Conservation (phyloP, 2,113 vertebrate genomes). For the Probosciger aterrimus region DNA sequence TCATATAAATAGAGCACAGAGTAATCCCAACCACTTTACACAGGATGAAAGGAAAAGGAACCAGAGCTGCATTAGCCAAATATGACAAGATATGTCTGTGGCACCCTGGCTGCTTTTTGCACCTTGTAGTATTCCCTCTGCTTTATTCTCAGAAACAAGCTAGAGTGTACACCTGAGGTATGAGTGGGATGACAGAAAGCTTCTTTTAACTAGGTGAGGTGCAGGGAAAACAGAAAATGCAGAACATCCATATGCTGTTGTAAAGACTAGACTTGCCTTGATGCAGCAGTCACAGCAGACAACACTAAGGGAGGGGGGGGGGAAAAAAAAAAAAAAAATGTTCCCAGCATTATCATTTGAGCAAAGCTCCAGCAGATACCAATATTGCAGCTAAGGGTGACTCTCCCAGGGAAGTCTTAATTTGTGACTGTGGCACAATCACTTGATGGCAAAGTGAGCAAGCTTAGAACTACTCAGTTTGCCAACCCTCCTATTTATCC, state of each 20-base stretch:
- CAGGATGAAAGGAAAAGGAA: background rate
- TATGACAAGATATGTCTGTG: background rate
- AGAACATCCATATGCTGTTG: background rate
- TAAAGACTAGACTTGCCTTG: conserved; percentile 57
- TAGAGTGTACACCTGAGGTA: background rate
- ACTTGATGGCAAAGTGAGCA: background rate
- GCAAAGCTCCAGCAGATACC: background rate
- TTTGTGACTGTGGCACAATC: background rate
- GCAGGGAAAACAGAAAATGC: background rate
- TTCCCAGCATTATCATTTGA: background rate
- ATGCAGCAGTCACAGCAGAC: conserved; percentile 63
- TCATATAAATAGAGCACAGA: background rate
- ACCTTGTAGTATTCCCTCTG: background rate
- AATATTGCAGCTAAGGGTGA: background rate
- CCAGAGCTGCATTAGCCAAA: background rate
- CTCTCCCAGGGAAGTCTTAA: background rate
- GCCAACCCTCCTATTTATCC: background rate
- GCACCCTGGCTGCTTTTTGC: background rate
- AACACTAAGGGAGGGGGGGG: conserved; percentile 34
- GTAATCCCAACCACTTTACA: conserved; percentile 18
- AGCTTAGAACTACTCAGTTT: background rate
- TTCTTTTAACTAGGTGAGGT: background rate
- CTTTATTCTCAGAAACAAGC: background rate
- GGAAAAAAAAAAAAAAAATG: background rate
- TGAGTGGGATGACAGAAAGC: background rate